Evolutionary conservation across 2,113 vertebrate species (phyloP), one percentile per base, ranked within the genome.

Genomic region (Marcusenius ussheri): DNA sequence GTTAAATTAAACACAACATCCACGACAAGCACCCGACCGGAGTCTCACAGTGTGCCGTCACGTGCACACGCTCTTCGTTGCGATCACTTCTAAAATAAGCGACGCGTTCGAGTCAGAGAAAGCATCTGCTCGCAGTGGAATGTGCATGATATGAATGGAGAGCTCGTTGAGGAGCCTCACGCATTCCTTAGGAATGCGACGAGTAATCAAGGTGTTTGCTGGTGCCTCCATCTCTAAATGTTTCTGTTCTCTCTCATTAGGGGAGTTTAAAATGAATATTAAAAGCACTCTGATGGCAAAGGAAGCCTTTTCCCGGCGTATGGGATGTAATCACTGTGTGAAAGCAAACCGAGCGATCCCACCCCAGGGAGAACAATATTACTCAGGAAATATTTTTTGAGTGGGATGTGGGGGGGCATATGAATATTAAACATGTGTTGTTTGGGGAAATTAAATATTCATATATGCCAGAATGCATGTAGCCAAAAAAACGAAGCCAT

Each of bases 191-290:
- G 70, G 50, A 50, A 80, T 27, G 9, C 46, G 17, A 80, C 47
- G 31, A 51, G 47, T 42, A 89, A 89, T 89, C 88, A 74, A 77
- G 88, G 74, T 83, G 77, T 83, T 39, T 83, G 35, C 74, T 6
- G 19, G 13, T 42, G 31, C 47, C 24, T 53, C 77, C 31, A 83
- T 42, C 21, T 51, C 8, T 21, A n/a, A 86, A 86, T 86, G 45
- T 17, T 87, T 87, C 49, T 87, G 85, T 56, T 87, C 85, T 9
- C 13, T 53, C 85, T 87, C 31, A 87, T 87, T 53, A 87, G 46
- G 24, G 50, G 50, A 87, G 27, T 53, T 35, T 56, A 51, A 53
- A 56, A 87, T 53, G 24, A 53, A 87, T 56, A 87, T 35, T 87
- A 53, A 87, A 87, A 87, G 49, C 49, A 87, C 31, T 53, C 31